These are phyloP conservation scores for Liparis tanakae DNA, from an alignment of 2,797 vertebrate species.

Conservation along the genomic window DNA sequence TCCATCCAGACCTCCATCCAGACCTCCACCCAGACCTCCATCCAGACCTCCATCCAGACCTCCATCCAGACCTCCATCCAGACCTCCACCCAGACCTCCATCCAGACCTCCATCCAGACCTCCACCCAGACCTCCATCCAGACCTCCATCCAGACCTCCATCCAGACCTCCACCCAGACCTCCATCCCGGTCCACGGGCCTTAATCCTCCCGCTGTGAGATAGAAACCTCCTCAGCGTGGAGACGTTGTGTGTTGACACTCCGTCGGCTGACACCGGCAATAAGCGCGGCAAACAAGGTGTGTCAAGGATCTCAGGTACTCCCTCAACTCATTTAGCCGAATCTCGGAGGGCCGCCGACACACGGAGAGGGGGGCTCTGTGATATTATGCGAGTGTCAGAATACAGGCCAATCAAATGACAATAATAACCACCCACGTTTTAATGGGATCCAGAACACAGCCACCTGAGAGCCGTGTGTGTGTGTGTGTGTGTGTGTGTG, in stretches of 20 bases:
- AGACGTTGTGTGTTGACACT: conserved; percentile 40
- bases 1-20: too few species aligned
- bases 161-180: too few species aligned
- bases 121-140: too few species aligned
- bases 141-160: too few species aligned
- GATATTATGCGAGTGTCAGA: conserved; percentile 49
- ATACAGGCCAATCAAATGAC: conserved; percentile 51
- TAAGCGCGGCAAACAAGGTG: conserved; percentile 44
- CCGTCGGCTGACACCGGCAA: conserved; percentile 43
- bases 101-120: too few species aligned
- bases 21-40: too few species aligned
- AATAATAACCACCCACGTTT: conserved; percentile 46
- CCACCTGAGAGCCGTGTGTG: conserved; percentile 34
- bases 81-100: too few species aligned
- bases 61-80: too few species aligned
- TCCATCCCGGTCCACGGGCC: conserved; percentile 8
- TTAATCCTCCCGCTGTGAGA: conserved; percentile 5
- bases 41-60: too few species aligned
- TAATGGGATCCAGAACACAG: conserved; percentile 49
- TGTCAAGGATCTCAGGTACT: conserved; percentile 51
- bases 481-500: conserved; percentile 1
- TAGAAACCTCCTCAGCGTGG: neutral
- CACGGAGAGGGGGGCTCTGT: conserved; percentile 36
- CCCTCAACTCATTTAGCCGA: conserved; percentile 44
- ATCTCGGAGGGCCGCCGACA: conserved; percentile 44